phyloP scores from a whole-genome alignment of 2,888 invertebrate genomes.

The Microctonus hyperodae region DNA sequence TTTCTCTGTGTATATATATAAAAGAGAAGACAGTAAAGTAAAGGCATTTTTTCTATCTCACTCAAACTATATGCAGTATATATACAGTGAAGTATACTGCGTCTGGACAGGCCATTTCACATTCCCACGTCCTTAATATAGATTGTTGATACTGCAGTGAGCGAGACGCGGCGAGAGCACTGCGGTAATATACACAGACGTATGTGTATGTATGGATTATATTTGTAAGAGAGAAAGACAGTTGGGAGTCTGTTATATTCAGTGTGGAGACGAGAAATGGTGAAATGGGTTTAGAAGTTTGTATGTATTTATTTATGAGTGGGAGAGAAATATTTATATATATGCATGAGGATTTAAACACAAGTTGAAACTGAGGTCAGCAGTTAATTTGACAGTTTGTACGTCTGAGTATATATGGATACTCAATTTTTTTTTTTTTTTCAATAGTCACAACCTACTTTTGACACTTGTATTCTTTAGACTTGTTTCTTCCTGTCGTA shows the following conservation, averaged over 20 bases:
- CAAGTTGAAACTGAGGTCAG: constrained; percentile 20
- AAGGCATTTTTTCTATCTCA: constrained; percentile 16
- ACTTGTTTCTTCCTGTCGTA: not conserved
- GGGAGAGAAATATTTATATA: constrained; percentile 10
- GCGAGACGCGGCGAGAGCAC: constrained; percentile 37
- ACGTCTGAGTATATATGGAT: not conserved
- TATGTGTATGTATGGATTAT: not conserved
- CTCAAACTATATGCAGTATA: constrained; percentile 24
- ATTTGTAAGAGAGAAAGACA: not conserved
- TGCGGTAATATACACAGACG: constrained; percentile 19
- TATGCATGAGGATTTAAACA: not conserved
- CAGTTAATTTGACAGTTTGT: not conserved
- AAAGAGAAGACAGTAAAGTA: constrained; percentile 5
- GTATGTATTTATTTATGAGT: not conserved
- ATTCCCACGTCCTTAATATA: constrained; percentile 60
- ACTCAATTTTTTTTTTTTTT: constrained; percentile 2
- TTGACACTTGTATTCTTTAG: constrained; percentile 16
- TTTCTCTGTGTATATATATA: not conserved
- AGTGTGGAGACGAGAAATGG: constrained; percentile 32
- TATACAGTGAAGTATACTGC: constrained; percentile 2
- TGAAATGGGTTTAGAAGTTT: constrained; percentile 34
- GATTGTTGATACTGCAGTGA: constrained; percentile 54
- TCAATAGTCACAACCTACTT: constrained; percentile 10
- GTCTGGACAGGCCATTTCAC: constrained; percentile 52
- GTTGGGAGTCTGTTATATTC: constrained; percentile 20